Conservation (phyloP, 2,888 invertebrate genomes). For the Catocala fraxini region DNA sequence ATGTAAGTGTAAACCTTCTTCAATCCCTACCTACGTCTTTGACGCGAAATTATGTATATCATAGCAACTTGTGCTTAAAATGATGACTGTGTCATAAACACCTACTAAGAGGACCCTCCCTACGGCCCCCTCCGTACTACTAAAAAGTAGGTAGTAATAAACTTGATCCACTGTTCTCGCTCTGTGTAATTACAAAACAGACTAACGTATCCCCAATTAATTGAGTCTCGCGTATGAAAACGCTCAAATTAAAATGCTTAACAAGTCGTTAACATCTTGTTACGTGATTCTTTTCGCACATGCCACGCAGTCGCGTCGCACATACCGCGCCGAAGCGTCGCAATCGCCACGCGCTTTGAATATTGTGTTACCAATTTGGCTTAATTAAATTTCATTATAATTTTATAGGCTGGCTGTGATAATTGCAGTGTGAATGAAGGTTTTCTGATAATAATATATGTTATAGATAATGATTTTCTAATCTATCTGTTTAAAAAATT, state of each 20-base stretch:
- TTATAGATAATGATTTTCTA: too few species aligned
- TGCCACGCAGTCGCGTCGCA: slow-evolving; percentile 16
- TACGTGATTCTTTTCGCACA: slow-evolving; percentile 35
- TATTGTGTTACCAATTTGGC: slow-evolving; percentile 18
- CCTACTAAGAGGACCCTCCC: too few species aligned
- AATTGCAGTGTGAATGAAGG: background rate
- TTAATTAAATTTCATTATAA: slow-evolving; percentile 27
- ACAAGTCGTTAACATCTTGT: slow-evolving; percentile 39
- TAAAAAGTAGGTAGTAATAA: slow-evolving; percentile 15
- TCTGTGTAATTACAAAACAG: slow-evolving; percentile 41
- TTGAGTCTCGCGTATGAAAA: slow-evolving; percentile 43
- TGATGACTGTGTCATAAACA: background rate
- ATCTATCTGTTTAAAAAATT: too few species aligned
- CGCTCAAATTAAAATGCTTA: slow-evolving; percentile 45
- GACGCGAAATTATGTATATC: too few species aligned
- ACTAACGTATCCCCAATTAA: slow-evolving; percentile 42
- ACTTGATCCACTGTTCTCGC: slow-evolving; percentile 40
- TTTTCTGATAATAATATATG: background rate
- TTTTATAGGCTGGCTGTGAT: slow-evolving; percentile 11
- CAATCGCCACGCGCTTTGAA: slow-evolving; percentile 5
- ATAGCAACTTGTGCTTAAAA: background rate
- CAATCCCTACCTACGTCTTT: too few species aligned
- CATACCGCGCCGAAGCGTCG: slow-evolving; percentile 11
- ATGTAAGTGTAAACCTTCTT: too few species aligned
- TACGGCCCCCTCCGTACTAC: background rate